Conservation (phyloP, 30 jellyfish, hydroid and myxozoan genomes). For the Aurelia sp. region DNA sequence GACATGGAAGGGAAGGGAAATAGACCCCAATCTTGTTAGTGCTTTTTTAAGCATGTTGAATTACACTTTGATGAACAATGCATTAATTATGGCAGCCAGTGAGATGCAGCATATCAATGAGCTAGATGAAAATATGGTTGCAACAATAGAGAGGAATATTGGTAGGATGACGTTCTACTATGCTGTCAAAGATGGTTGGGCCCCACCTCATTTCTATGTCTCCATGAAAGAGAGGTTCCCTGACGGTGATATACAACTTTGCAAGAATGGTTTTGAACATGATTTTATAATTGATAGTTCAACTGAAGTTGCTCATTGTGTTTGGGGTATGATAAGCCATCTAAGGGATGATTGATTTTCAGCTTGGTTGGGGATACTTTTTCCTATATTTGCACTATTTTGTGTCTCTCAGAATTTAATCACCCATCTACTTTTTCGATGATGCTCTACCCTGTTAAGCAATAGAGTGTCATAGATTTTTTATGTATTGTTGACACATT, state of each 20-base stretch:
- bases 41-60: conserved; percentile 57
- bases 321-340: conserved; percentile 55
- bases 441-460: too few species aligned
- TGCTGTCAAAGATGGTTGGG: conserved; percentile 83
- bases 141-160: conserved; percentile 39
- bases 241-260: conserved; percentile 68
- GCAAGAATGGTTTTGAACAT: conserved; percentile 72
- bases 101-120: conserved; percentile 80
- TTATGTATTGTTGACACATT: too few species aligned
- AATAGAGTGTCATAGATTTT: too few species aligned
- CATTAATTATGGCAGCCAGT: conserved; percentile 75
- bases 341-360: neutral
- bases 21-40: conserved; percentile 39
- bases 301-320: conserved; percentile 73
- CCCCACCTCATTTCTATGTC: conserved; percentile 77
- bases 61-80: conserved; percentile 77
- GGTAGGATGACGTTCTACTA: conserved; percentile 72
- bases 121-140: conserved; percentile 37
- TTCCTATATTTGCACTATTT: too few species aligned
- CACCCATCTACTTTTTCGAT: too few species aligned
- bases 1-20: conserved; percentile 74
- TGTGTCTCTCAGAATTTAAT: too few species aligned
- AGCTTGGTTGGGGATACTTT: neutral
- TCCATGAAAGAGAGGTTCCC: conserved; percentile 81
- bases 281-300: conserved; percentile 92